Base-by-base conservation (phyloP, 2,888 invertebrate species). In the Microplitis deprimator region DNA sequence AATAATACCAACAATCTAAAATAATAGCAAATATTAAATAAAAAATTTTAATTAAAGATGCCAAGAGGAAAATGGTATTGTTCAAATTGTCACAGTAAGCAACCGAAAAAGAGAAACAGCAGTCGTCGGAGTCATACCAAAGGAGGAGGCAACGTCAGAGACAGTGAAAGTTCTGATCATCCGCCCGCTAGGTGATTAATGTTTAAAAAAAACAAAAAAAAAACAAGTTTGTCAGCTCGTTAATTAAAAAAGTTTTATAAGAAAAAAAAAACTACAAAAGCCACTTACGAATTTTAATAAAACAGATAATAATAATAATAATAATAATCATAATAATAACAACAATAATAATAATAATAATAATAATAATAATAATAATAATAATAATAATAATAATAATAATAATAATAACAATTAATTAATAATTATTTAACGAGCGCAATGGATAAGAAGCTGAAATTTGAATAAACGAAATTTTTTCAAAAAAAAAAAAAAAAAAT, bases 11-110 rank as follows among this genome's bases (percentile, higher is more conserved):
- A 70, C 41, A n/a, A 20, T 6, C 4, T 29, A 29, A 29, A 10
- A 71, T 65, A 75, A 72, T 62, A 68, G 68, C 60, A 68, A 75
- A 50, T 70, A 50, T 61, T 69, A 39, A 13, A 70, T 7, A 20
- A 13, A 17, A 65, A 41, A 13, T 13, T 41, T 72, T 39, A 13
- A 67, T 61, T 68, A 20, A 65, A 94, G 93, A 93, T 94, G 83
- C 96, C 96, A 3, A 93, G 94, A 83, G 96, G 95, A 85, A 96
- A 95, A 86, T 97, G 96, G 96, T 96, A 96, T 90, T 98, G 98
- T 90, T 93, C 95, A 16, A 95, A 95, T 81, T 97, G 97, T 90
- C 93, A 95, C 81, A 93, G 95, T 40, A 96, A 96, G 85, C 96
- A 96, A 83, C 96, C 96, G 80, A 92, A 91, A 87, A 92, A 92